These are phyloP conservation scores for Papilio xuthus DNA, from an alignment of 1,140 invertebrate genomes.

Conservation along the genomic window DNA sequence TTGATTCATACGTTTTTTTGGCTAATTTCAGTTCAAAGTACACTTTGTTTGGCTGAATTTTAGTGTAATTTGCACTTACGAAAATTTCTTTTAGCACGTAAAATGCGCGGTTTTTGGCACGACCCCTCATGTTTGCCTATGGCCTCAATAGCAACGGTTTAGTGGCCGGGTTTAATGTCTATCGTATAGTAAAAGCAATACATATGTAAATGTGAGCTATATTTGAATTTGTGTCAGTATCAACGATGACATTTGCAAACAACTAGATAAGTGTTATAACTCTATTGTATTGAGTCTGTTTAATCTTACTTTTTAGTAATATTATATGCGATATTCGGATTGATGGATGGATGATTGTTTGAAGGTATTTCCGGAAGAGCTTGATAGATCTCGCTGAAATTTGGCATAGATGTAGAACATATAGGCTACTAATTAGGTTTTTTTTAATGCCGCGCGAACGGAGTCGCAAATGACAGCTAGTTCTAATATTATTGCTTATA, in stretches of 20 bases:
- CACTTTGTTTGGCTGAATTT: not conserved
- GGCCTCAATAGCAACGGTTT: not conserved
- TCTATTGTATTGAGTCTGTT: not conserved
- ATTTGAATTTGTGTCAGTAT: not conserved
- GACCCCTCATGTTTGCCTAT: constrained; percentile 1
- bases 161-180: constrained; percentile 6
- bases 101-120: constrained; percentile 12
- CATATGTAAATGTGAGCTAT: not conserved
- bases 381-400: no score
- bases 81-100: constrained; percentile 1
- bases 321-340: no score
- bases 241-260: not conserved
- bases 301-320: not conserved
- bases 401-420: no score
- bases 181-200: not conserved
- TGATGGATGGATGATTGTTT: no score
- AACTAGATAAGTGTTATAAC: not conserved
- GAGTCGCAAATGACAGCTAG: no score
- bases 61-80: constrained; percentile 7
- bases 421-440: no score
- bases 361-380: no score
- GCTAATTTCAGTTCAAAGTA: constrained; percentile 12
- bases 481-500: no score
- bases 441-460: no score
- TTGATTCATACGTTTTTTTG: not conserved